Conservation (phyloP, 1,140 invertebrate species). For the Pectinophora gossypiella region DNA sequence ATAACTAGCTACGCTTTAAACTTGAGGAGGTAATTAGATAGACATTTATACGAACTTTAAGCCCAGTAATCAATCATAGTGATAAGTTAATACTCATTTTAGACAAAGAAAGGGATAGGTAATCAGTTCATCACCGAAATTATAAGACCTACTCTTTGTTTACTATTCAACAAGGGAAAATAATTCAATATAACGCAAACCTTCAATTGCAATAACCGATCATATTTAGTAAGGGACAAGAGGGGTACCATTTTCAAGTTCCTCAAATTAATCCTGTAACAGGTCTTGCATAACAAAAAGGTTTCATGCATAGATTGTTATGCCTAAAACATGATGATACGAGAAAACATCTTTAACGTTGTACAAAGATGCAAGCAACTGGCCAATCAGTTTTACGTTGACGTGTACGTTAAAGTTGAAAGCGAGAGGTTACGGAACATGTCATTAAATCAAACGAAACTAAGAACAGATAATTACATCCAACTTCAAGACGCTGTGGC, state of each 20-base stretch:
- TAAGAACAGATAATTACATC: constrained; percentile 28
- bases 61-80: no score
- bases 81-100: no score
- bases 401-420: constrained; percentile 34
- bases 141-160: no score
- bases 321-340: constrained; percentile 30
- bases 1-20: no score
- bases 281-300: constrained; percentile 29
- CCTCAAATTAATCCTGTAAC: constrained; percentile 19
- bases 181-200: no score
- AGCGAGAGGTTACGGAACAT: constrained; percentile 26
- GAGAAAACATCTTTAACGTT: constrained; percentile 25
- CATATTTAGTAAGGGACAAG: constrained; percentile 27
- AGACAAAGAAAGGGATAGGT: no score
- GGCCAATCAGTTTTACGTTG: constrained; percentile 27
- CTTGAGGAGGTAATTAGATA: no score
- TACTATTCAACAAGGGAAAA: no score
- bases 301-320: constrained; percentile 28
- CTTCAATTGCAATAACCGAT: constrained; percentile 29
- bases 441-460: constrained; percentile 27
- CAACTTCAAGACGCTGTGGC: constrained; percentile 32
- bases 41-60: no score
- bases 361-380: constrained; percentile 21
- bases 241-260: constrained; percentile 27
- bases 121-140: no score